Conservation (phyloP, 2,113 vertebrate genomes). For the Malaclemys terrapin region DNA sequence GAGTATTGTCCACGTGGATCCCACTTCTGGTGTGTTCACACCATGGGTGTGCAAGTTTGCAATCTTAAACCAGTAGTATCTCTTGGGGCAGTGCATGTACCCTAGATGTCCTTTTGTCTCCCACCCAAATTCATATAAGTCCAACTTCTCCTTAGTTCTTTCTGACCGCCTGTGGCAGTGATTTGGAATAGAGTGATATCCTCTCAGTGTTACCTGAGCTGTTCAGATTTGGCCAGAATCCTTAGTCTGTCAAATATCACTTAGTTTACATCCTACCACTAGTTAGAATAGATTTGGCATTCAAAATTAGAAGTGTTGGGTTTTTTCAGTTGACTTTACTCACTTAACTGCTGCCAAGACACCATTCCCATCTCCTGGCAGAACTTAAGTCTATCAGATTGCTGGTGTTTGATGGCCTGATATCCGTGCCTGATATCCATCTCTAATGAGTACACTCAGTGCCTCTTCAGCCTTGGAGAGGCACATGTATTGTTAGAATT, state of each 20-base stretch:
- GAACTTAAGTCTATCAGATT: neutral
- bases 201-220: neutral
- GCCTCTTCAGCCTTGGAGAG: neutral
- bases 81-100: neutral
- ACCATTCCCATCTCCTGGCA: neutral
- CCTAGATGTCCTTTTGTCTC: neutral
- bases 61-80: neutral
- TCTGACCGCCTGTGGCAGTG: neutral
- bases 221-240: neutral
- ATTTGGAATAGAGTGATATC: neutral
- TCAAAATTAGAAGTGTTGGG: neutral
- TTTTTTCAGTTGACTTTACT: neutral
- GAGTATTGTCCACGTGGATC: neutral
- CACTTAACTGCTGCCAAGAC: neutral
- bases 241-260: neutral
- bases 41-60: neutral
- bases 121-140: neutral
- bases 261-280: neutral
- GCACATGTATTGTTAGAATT: neutral
- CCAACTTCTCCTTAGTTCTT: neutral
- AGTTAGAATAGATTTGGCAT: neutral
- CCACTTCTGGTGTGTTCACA: neutral
- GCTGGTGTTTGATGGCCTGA: neutral
- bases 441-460: neutral
- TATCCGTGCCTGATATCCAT: neutral